Evolutionary conservation across 2,888 invertebrate genomes (phyloP).

Genomic region (Neoitamus cyanurus): DNA sequence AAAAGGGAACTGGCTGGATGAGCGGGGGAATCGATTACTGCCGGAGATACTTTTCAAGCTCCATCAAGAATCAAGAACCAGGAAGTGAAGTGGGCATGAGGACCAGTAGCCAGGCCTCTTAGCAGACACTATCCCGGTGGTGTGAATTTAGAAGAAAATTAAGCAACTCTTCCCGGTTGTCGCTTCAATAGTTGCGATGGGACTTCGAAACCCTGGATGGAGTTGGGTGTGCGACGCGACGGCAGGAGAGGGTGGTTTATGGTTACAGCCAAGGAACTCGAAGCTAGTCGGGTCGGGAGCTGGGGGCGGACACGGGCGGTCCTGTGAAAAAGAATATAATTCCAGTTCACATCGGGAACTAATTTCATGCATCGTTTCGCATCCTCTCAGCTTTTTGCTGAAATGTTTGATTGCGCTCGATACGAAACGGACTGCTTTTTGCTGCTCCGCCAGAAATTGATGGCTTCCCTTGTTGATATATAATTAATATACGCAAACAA

Average conservation of each 20-base stretch:
- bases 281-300: background rate
- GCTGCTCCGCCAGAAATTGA: background rate
- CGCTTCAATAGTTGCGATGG: background rate
- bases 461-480: background rate
- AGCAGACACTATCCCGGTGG: background rate
- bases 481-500: background rate
- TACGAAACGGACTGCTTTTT: background rate
- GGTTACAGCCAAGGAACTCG: conserved; percentile 7
- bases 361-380: conserved; percentile 41
- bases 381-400: conserved; percentile 35
- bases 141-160: conserved; percentile 44
- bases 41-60: conserved; percentile 26
- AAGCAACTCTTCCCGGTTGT: conserved; percentile 25
- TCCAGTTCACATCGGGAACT: conserved; percentile 31
- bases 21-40: conserved; percentile 32
- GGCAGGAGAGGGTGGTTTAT: background rate
- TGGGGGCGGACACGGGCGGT: background rate
- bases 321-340: conserved; percentile 21
- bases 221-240: background rate
- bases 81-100: conserved; percentile 35
- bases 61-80: conserved; percentile 41
- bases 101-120: conserved; percentile 9
- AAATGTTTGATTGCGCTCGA: conserved; percentile 16
- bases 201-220: background rate
- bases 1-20: background rate